Base-by-base conservation (phyloP, 1,140 invertebrate species). In the Drosophila trapezifrons region DNA sequence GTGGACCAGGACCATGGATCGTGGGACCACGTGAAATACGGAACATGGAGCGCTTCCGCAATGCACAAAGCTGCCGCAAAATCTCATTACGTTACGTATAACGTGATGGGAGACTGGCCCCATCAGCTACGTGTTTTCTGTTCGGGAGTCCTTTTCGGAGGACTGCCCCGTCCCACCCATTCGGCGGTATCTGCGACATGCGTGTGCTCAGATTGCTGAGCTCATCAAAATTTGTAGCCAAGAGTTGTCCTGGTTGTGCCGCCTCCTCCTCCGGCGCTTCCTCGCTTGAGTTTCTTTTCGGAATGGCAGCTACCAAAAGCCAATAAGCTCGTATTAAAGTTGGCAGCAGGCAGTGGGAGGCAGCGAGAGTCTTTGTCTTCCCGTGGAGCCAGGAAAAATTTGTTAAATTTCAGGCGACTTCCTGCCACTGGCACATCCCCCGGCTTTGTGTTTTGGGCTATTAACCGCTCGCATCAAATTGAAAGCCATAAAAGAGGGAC, bases 261-360 rank as follows among this genome's bases (percentile, higher is more conserved):
- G 18, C 49, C 49, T 12, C 32, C 32, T 12, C 32, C 32, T 12
- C 9, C 32, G 22, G n/a, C n/a, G n/a, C n/a, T 22, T 38, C 40
- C 29, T 27, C 35, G n/a, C n/a, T n/a, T n/a, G n/a, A n/a, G n/a
- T 47, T 49, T 47, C 42, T 47, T 35, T 22, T 0, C n/a, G 22
- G 72, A 10, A 47, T 57, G 47, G 59, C 45, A 70, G 59, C 43
- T 64, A 38, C 62, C 71, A 52, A 80, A 84, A 84, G 80, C 80
- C 80, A 84, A 84, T 84, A 84, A 84, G 80, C 80, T 84, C 38
- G 67, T 69, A 84, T 84, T 84, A 72, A 84, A 80, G 60, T 84
- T 51, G 29, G 10, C 51, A 66, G 35, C 45, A 29, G 13, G 6
- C 7, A 7, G 18, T 4, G 32, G 12, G 20, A 7, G 6, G 22